Base-by-base conservation (phyloP, 2,113 vertebrate genomes). In the Eclectus roratus region DNA sequence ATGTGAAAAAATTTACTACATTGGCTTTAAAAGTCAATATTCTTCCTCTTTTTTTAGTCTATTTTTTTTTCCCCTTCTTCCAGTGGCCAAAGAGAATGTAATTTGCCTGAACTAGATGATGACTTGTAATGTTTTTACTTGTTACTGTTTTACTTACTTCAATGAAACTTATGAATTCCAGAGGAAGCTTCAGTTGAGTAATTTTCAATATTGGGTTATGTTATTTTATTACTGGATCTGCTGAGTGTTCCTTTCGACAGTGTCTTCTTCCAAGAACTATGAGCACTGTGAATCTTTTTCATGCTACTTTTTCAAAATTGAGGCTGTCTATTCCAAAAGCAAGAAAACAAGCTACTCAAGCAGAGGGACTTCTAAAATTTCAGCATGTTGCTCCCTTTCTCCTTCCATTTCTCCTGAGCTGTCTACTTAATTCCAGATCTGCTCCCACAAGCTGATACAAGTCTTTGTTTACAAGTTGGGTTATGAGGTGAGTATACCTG, bases 81-180 rank as follows among this genome's bases (percentile, higher is more conserved):
- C 31, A 78, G 50, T 68, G 50, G 27, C 64, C 52, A 79, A 84
- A 78, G 11, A 86, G 28, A 88, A 78, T 86, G 56, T 71, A 78
- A 80, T 90, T 88, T 91, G 24, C 72, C 49, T 66, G n/a, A 90
- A 72, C 37, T 87, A 76, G 52, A 53, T 77, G 31, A 76, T 64
- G 73, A 63, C 58, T 93, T 69, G 47, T 69, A 76, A 60, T 81
- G 14, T 69, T 94, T 94, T 76, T 47, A 52, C 69, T 89, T 81
- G 44, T 66, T 95, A 58, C 44, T 88, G 71, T 60, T 90, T 85
- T 90, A 58, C 44, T 89, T 92, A 71, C 35, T 85, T 90, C 68
- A 91, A 82, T 66, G 35, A 95, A 97, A 81, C 21, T 56, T 82
- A 20, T 2, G 39, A 91, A 74, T 91, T 80, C 35, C 37, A 84